phyloP scores from a whole-genome alignment of 2,888 invertebrate species.

The Phymatocera aterrima region DNA sequence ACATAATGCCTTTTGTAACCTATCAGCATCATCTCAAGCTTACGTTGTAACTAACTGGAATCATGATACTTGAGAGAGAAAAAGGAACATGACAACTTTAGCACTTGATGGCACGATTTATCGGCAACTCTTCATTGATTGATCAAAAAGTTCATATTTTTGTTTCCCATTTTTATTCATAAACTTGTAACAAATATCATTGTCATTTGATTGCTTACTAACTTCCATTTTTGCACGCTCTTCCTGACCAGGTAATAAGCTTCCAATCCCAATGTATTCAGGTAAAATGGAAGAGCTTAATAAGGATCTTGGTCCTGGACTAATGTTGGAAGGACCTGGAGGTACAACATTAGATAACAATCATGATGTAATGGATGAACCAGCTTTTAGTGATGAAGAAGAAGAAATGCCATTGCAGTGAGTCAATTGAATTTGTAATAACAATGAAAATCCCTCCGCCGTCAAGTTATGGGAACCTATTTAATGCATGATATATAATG shows the following conservation, averaged over 20 bases:
- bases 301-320: conserved; percentile 67
- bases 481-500: no score
- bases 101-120: neutral
- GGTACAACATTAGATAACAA: conserved; percentile 72
- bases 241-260: conserved; percentile 70
- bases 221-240: conserved; percentile 67
- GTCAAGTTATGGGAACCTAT: neutral
- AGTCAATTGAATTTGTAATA: neutral
- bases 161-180: neutral
- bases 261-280: conserved; percentile 70
- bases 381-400: conserved; percentile 91
- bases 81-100: no score
- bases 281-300: conserved; percentile 73
- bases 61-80: neutral
- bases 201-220: conserved; percentile 61
- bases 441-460: neutral
- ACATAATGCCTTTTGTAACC: neutral
- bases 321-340: conserved; percentile 63
- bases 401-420: conserved; percentile 78
- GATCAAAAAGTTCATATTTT: neutral
- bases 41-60: neutral
- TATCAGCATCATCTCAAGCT: neutral
- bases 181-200: neutral
- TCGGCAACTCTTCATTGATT: neutral
- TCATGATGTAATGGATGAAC: conserved; percentile 79